These are phyloP conservation scores for Campylomormyrus tamandua DNA, from an alignment of 2,113 vertebrate genomes.

Conservation along the genomic window DNA sequence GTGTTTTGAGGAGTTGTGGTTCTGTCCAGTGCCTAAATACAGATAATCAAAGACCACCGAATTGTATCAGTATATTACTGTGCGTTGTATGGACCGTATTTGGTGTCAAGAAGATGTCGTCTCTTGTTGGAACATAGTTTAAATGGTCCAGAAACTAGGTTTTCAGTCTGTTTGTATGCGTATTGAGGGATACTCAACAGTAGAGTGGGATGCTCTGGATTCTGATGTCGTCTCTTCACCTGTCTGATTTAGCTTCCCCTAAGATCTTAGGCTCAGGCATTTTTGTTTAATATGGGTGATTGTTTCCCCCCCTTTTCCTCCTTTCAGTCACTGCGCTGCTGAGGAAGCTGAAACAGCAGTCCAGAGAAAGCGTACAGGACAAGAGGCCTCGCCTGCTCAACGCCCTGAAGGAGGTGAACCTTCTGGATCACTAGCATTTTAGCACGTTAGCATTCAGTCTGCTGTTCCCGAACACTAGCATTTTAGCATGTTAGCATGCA, in stretches of 20 bases:
- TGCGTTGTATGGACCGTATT: neutral
- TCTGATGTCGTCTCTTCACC: neutral
- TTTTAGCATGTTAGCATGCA: neutral
- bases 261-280: neutral
- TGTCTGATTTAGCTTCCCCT: neutral
- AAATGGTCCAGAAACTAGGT: neutral
- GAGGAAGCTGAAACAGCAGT: constrained; percentile 93
- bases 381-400: constrained; percentile 89
- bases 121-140: neutral
- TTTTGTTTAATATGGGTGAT: neutral
- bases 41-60: neutral
- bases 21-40: neutral
- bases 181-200: neutral
- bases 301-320: neutral
- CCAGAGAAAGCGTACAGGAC: constrained; percentile 92
- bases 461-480: neutral
- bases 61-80: neutral
- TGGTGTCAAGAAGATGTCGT: too few species aligned
- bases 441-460: neutral
- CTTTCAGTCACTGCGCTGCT: constrained; percentile 83
- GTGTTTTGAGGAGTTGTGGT: neutral
- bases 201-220: neutral
- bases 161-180: neutral
- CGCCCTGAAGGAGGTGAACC: constrained; percentile 83
- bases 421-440: neutral